Conservation (phyloP, 2,888 invertebrate genomes). For the Drosophila imparisetae region DNA sequence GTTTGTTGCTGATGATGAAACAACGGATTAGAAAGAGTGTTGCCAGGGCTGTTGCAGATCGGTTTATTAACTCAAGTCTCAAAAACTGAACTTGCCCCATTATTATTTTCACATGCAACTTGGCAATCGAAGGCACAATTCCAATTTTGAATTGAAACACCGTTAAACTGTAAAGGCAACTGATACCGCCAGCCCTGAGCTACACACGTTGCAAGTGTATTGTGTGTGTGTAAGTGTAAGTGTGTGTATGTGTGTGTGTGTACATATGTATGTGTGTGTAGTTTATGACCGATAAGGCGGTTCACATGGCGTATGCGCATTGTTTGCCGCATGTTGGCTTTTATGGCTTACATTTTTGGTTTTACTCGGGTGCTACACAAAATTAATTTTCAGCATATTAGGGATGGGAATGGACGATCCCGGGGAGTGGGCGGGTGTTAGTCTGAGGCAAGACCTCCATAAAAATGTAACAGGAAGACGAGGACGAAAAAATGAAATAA, state of each 20-base stretch:
- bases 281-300: slow-evolving; percentile 56
- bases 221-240: neutral
- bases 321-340: slow-evolving; percentile 64
- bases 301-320: slow-evolving; percentile 72
- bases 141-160: slow-evolving; percentile 37
- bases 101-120: neutral
- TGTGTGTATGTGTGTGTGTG: neutral
- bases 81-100: neutral
- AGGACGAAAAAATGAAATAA: slow-evolving; percentile 61
- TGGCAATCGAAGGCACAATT: slow-evolving; percentile 30
- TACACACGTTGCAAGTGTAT: neutral
- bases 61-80: neutral
- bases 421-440: neutral
- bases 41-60: slow-evolving; percentile 16
- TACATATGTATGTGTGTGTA: slow-evolving; percentile 16
- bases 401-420: slow-evolving; percentile 4
- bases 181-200: slow-evolving; percentile 2
- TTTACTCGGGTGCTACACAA: slow-evolving; percentile 59
- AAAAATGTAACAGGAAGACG: slow-evolving; percentile 50
- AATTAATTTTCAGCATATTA: slow-evolving; percentile 65
- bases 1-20: slow-evolving; percentile 1
- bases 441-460: slow-evolving; percentile 27
- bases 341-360: slow-evolving; percentile 58
- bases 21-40: slow-evolving; percentile 9
- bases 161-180: slow-evolving; percentile 24